These are phyloP conservation scores for Rhyacophila evoluta DNA, from an alignment of 2,888 invertebrate genomes.

Conservation along the genomic window DNA sequence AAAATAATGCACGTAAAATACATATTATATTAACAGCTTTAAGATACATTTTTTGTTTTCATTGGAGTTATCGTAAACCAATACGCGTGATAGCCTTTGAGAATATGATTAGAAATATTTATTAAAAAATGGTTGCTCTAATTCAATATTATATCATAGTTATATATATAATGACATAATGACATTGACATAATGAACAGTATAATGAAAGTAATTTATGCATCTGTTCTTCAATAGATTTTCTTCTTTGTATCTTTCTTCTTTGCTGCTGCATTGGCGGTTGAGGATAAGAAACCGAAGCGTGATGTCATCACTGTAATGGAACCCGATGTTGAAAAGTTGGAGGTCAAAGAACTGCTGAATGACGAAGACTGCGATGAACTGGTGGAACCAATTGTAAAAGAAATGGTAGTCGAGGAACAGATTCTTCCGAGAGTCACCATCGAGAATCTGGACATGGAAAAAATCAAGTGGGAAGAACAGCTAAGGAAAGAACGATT, in stretches of 20 bases:
- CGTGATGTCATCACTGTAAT: background rate
- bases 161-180: too few relatives aligned
- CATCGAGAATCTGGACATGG: background rate
- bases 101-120: too few relatives aligned
- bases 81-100: too few relatives aligned
- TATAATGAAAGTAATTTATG: too few relatives aligned
- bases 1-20: too few relatives aligned
- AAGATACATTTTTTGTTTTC: too few relatives aligned
- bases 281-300: background rate
- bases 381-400: background rate
- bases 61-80: too few relatives aligned
- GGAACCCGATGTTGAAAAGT: background rate
- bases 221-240: background rate
- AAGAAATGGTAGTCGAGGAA: background rate
- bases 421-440: background rate
- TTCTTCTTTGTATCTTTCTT: background rate
- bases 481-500: background rate
- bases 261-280: background rate
- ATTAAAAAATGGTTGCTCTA: too few relatives aligned
- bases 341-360: background rate
- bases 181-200: too few relatives aligned
- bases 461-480: background rate
- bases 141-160: too few relatives aligned
- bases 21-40: too few relatives aligned
- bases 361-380: background rate